phyloP scores from a whole-genome alignment of 2,797 vertebrate species.

The Salmo trutta region DNA sequence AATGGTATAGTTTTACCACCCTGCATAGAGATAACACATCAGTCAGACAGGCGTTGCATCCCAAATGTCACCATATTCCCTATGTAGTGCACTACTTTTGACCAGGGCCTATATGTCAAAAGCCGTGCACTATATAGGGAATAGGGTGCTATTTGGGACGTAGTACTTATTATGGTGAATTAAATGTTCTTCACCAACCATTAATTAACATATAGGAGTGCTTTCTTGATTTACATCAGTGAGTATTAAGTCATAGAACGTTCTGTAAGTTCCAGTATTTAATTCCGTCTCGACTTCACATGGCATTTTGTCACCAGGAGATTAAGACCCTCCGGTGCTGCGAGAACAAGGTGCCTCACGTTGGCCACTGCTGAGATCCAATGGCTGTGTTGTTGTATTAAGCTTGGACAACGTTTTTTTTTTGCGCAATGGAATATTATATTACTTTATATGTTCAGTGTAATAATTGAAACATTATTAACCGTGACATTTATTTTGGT shows the following conservation, averaged over 20 bases:
- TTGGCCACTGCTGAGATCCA: slow-evolving; percentile 79
- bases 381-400: too few relatives aligned
- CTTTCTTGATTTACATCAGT: slow-evolving; percentile 19
- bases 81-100: too few relatives aligned
- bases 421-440: too few relatives aligned
- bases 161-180: not conserved
- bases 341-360: slow-evolving; percentile 79
- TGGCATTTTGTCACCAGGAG: slow-evolving; percentile 55
- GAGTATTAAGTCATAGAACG: not conserved
- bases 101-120: not conserved
- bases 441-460: too few relatives aligned
- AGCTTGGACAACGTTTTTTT: too few relatives aligned
- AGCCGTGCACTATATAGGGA: not conserved
- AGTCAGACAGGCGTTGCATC: too few relatives aligned
- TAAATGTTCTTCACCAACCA: slow-evolving; percentile 29
- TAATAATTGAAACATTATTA: too few relatives aligned
- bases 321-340: slow-evolving; percentile 78
- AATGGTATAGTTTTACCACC: not conserved
- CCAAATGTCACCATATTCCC: too few relatives aligned
- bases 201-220: slow-evolving; percentile 33
- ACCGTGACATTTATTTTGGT: not conserved
- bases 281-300: slow-evolving; percentile 18
- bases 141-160: not conserved
- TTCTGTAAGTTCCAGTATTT: slow-evolving; percentile 8
- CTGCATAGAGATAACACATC: too few relatives aligned